Conservation (phyloP, 2,113 vertebrate genomes). For the Boulengeromyrus knoepffleri region DNA sequence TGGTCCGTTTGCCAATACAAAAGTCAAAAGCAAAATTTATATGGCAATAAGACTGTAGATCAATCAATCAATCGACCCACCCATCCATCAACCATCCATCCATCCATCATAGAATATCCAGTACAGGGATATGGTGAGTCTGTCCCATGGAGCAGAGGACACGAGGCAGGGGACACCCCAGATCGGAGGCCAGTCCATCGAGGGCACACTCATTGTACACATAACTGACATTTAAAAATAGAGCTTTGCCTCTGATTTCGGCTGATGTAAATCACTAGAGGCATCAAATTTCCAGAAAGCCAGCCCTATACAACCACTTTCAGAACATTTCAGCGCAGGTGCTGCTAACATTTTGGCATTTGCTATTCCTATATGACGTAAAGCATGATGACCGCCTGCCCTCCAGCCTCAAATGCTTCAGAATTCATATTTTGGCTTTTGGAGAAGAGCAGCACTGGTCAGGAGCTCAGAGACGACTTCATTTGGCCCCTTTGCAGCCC, state of each 20-base stretch:
- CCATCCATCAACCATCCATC: background rate
- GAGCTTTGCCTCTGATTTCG: background rate
- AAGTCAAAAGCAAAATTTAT: background rate
- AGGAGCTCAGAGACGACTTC: background rate
- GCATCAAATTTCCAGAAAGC: background rate
- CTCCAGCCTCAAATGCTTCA: background rate
- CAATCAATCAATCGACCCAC: background rate
- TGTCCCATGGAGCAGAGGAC: background rate
- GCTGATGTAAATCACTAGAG: background rate
- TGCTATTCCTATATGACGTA: background rate
- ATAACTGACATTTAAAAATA: background rate
- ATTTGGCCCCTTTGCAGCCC: background rate
- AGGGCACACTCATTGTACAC: background rate
- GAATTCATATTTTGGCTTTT: background rate
- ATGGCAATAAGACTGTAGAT: background rate
- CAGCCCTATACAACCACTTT: background rate
- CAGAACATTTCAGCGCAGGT: background rate
- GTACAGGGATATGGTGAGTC: background rate
- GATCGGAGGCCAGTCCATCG: background rate
- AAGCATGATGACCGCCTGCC: background rate
- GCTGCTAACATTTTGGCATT: background rate
- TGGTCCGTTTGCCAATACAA: background rate
- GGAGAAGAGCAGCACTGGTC: background rate
- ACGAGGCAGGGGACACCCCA: background rate
- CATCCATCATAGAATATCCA: background rate